Conservation (phyloP, 2,113 vertebrate species). For the Neogale vison region DNA sequence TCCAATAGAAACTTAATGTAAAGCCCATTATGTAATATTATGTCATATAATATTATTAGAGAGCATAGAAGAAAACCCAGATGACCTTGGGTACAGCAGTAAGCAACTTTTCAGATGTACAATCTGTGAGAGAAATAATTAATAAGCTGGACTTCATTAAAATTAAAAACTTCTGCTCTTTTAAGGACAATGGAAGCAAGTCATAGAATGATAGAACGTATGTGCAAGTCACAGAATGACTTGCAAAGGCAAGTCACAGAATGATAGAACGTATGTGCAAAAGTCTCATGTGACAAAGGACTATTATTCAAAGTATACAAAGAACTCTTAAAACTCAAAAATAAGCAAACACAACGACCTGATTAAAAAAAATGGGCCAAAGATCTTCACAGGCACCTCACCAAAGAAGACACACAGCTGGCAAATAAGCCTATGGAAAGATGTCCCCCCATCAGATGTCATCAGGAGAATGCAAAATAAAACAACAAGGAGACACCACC, state of each 20-base stretch:
- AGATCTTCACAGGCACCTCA: background rate
- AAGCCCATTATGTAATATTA: background rate
- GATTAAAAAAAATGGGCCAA: background rate
- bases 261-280: background rate
- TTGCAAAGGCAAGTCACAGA: background rate
- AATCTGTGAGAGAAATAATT: background rate
- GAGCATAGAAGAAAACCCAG: background rate
- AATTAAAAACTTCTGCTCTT: constrained; percentile 1
- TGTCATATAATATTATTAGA: background rate
- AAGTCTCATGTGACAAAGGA: background rate
- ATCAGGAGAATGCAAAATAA: background rate
- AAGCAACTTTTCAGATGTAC: background rate
- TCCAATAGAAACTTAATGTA: background rate
- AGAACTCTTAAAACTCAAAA: background rate
- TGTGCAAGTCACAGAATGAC: background rate
- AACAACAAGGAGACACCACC: background rate
- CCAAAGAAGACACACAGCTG: background rate
- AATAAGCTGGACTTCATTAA: background rate
- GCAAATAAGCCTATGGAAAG: background rate
- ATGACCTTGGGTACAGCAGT: background rate
- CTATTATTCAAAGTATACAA: background rate
- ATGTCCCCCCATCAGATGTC: background rate
- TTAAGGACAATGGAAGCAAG: background rate
- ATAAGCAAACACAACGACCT: background rate
- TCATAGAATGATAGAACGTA: background rate